A percentile compares a stretch with the other conserved stretches of the same genome.
Evolutionary conservation across 2,113 vertebrate species (phyloP).

Genomic region (pig (Sus scrofa)): DNA sequence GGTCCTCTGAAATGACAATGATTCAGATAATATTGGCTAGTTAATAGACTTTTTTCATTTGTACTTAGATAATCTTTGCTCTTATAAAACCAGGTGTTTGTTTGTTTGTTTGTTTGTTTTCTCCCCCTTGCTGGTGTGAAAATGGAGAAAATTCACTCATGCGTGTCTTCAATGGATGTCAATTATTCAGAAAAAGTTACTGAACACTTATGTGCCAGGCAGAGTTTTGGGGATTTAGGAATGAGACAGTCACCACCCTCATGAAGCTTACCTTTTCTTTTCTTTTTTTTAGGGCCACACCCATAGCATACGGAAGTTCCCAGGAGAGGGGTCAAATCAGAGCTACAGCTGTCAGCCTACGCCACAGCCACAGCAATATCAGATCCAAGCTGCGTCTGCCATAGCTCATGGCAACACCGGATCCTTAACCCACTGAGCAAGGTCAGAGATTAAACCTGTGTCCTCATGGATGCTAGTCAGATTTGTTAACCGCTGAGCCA

Average conservation of each 20-base stretch:
- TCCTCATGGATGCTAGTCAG: too few species aligned
- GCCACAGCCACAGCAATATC: too few species aligned
- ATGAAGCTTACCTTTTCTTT: not conserved
- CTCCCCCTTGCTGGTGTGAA: not conserved
- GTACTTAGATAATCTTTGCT: not conserved
- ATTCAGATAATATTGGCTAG: not conserved
- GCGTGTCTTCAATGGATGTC: not conserved
- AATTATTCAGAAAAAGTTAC: not conserved
- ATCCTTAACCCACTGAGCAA: too few species aligned
- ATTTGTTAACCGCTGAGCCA: too few species aligned
- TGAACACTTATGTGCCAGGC: not conserved
- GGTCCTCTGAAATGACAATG: not conserved
- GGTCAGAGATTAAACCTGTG: too few species aligned
- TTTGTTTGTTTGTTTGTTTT: not conserved
- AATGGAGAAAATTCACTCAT: not conserved
- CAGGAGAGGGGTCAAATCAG: too few species aligned
- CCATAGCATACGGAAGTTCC: too few species aligned
- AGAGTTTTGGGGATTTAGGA: not conserved
- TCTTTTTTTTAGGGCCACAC: too few species aligned
- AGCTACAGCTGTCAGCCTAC: too few species aligned
- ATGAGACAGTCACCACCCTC: not conserved
- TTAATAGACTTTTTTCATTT: not conserved
- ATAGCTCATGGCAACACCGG: too few species aligned
- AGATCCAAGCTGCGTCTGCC: too few species aligned
- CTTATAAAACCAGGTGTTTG: not conserved